Percentiles rank a stretch among this genome's conserved stretches.
phyloP scores from a whole-genome alignment of 2,797 vertebrate species.

The Gymnothorax reevesii region DNA sequence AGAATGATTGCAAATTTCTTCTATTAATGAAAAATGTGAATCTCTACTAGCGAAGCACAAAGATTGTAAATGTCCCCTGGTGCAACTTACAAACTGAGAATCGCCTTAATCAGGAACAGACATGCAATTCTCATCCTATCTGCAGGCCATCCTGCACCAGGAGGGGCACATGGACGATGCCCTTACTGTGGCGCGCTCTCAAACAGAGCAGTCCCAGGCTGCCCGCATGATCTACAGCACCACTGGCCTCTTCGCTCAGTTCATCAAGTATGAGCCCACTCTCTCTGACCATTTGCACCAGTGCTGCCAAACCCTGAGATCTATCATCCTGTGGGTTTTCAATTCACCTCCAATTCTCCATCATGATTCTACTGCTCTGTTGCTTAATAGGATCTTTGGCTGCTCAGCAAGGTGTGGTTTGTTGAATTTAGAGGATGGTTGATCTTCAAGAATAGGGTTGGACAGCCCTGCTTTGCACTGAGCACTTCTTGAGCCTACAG shows the following conservation, averaged over 20 bases:
- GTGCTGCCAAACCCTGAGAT: no score
- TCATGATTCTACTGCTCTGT: no score
- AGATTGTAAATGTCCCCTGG: neutral
- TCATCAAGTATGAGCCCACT: conserved; percentile 80
- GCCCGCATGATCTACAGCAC: conserved; percentile 92
- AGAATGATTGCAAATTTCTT: neutral
- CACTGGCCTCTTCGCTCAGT: conserved; percentile 85
- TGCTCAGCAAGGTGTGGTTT: no score
- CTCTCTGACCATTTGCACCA: no score
- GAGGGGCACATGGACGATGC: conserved; percentile 96
- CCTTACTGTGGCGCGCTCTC: conserved; percentile 85
- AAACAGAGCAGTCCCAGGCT: conserved; percentile 89
- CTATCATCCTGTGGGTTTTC: no score
- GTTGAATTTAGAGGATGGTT: no score
- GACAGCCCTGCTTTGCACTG: no score
- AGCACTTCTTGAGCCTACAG: neutral
- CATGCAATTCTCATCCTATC: neutral
- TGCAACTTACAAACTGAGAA: neutral
- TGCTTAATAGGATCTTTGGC: no score
- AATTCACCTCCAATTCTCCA: no score
- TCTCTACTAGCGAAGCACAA: neutral
- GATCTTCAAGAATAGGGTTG: no score
- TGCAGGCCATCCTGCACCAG: conserved; percentile 89
- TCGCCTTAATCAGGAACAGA: neutral
- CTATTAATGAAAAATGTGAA: neutral